Conservation (phyloP, 2,113 vertebrate species). For the Centropristis striata region DNA sequence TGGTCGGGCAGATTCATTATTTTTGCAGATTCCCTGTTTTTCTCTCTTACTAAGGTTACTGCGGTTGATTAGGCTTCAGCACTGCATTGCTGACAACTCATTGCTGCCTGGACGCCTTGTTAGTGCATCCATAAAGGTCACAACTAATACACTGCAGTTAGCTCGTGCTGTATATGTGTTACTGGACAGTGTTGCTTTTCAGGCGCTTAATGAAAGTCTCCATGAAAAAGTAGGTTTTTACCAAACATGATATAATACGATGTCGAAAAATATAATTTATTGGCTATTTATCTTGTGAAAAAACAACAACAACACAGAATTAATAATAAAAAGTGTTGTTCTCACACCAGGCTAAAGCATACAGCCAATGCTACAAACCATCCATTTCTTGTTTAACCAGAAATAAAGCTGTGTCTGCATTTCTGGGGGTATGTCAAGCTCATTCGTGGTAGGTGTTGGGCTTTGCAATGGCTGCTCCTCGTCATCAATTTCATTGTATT, state of each 20-base stretch:
- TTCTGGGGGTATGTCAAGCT: not conserved
- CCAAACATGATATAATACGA: not conserved
- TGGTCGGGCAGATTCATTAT: conserved; percentile 43
- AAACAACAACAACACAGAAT: not conserved
- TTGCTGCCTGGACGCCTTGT: conserved; percentile 47
- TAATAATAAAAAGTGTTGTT: not conserved
- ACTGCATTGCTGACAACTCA: conserved; percentile 53
- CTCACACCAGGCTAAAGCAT: no score
- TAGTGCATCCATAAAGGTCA: conserved; percentile 67
- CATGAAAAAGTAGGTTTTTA: not conserved
- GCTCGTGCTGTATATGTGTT: not conserved
- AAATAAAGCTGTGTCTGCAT: not conserved
- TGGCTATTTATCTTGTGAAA: not conserved
- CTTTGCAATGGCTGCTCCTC: not conserved
- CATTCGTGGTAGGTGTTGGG: not conserved
- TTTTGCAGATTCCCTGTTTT: conserved; percentile 39
- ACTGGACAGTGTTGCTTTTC: not conserved
- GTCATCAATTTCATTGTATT: not conserved
- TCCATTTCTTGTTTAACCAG: not conserved
- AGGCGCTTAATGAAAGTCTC: not conserved
- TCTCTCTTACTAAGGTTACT: conserved; percentile 43
- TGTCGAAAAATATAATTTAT: not conserved
- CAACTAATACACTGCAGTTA: conserved; percentile 40
- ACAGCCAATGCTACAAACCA: not conserved
- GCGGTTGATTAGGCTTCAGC: conserved; percentile 41